Conservation (phyloP, 2,113 vertebrate genomes). For the Paramisgurnus dabryanus region DNA sequence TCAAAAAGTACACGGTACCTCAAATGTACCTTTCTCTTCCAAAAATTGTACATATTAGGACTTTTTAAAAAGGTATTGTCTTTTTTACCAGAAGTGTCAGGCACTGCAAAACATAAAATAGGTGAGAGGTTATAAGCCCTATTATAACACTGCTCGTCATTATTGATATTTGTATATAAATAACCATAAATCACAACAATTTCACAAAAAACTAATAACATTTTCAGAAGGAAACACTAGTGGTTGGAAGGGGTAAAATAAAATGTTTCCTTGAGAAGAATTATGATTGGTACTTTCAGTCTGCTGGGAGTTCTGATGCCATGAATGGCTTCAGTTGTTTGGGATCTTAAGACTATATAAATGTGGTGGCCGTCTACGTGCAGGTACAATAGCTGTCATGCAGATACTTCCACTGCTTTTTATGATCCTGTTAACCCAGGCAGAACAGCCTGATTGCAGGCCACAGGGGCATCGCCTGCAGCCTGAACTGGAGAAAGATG, state of each 20-base stretch:
- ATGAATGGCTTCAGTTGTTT: not conserved
- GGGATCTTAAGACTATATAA: conserved; percentile 18
- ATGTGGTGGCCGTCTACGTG: not conserved
- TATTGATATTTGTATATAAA: too few relatives aligned
- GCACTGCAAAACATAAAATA: too few relatives aligned
- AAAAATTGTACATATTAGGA: too few relatives aligned
- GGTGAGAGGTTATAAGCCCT: too few relatives aligned
- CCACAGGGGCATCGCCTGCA: conserved; percentile 51
- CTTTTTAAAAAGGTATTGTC: too few relatives aligned
- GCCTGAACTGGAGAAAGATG: conserved; percentile 68
- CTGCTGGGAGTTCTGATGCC: conserved; percentile 9
- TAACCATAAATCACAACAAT: too few relatives aligned
- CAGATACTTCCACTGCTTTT: conserved; percentile 53
- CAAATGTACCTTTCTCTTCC: too few relatives aligned
- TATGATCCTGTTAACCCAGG: conserved; percentile 50
- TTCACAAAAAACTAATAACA: not conserved
- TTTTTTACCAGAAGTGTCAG: too few relatives aligned
- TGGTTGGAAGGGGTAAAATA: not conserved
- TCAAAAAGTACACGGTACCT: too few relatives aligned
- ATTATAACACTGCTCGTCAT: too few relatives aligned
- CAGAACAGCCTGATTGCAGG: conserved; percentile 58
- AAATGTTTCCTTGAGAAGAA: not conserved
- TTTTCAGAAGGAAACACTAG: not conserved
- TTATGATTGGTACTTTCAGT: conserved; percentile 3
- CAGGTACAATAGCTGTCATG: conserved; percentile 33